Evolutionary conservation across 2,797 vertebrate genomes (phyloP).

Genomic region (Erpetoichthys calabaricus): DNA sequence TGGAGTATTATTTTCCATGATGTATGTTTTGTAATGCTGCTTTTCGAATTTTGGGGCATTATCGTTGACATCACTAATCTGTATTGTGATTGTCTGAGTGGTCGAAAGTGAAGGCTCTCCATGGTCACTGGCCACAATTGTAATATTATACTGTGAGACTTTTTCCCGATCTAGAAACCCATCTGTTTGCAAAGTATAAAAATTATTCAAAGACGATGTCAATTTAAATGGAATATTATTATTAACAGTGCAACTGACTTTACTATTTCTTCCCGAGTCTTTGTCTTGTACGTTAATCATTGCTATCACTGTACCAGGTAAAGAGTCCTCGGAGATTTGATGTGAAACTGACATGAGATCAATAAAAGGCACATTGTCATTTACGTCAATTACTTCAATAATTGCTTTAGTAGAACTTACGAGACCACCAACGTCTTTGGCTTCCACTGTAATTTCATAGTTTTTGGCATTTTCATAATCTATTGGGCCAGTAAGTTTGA

Average conservation of each 20-base stretch:
- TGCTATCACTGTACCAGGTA: conserved; percentile 42
- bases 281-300: conserved; percentile 55
- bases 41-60: too few species aligned
- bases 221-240: conserved; percentile 46
- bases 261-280: conserved; percentile 50
- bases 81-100: too few species aligned
- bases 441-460: conserved; percentile 27
- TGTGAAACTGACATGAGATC: conserved; percentile 28
- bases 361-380: conserved; percentile 31
- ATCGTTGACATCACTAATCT: too few species aligned
- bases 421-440: conserved; percentile 26
- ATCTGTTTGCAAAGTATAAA: too few species aligned
- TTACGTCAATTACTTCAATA: conserved; percentile 27
- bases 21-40: too few species aligned
- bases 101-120: too few species aligned
- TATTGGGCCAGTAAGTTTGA: conserved; percentile 18
- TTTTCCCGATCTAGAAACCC: too few species aligned
- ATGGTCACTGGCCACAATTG: too few species aligned
- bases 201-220: conserved; percentile 44
- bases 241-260: conserved; percentile 40
- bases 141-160: too few species aligned
- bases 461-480: conserved; percentile 28
- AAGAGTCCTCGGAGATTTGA: conserved; percentile 33
- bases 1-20: too few species aligned
- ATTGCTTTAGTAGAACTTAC: conserved; percentile 27